Percentiles rank a stretch among this genome's conserved stretches.
phyloP scores from a whole-genome alignment of 2,113 vertebrate species.

The Platichthys stellatus region DNA sequence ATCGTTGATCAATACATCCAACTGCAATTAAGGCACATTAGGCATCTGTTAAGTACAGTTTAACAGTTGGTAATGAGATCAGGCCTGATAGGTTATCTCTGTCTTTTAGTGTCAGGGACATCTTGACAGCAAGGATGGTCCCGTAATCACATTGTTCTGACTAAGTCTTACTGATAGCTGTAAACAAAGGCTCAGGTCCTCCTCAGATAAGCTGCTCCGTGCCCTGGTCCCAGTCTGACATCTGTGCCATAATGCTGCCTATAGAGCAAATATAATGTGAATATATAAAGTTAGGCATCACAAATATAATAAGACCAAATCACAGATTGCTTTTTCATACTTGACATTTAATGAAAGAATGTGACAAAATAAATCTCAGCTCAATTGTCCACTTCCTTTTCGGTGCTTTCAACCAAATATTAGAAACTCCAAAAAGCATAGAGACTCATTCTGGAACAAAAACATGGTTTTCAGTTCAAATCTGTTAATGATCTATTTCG shows the following conservation, averaged over 20 bases:
- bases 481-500: too few relatives aligned
- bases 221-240: conserved; percentile 26
- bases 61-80: conserved; percentile 71
- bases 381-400: neutral
- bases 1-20: conserved; percentile 36
- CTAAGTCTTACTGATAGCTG: conserved; percentile 71
- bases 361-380: neutral
- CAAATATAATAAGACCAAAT: neutral
- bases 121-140: conserved; percentile 55
- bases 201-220: conserved; percentile 26
- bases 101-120: conserved; percentile 69
- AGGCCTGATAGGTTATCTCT: conserved; percentile 70
- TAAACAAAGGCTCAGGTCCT: conserved; percentile 70
- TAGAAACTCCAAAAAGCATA: too few relatives aligned
- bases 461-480: neutral
- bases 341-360: neutral
- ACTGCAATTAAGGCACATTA: conserved; percentile 58
- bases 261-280: neutral
- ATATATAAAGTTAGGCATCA: neutral
- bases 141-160: conserved; percentile 74
- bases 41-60: conserved; percentile 55
- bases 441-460: too few relatives aligned
- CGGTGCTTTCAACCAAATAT: neutral
- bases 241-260: conserved; percentile 32
- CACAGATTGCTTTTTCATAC: neutral